Conservation (phyloP, 2,113 vertebrate genomes). For the Lamprotornis superbus region DNA sequence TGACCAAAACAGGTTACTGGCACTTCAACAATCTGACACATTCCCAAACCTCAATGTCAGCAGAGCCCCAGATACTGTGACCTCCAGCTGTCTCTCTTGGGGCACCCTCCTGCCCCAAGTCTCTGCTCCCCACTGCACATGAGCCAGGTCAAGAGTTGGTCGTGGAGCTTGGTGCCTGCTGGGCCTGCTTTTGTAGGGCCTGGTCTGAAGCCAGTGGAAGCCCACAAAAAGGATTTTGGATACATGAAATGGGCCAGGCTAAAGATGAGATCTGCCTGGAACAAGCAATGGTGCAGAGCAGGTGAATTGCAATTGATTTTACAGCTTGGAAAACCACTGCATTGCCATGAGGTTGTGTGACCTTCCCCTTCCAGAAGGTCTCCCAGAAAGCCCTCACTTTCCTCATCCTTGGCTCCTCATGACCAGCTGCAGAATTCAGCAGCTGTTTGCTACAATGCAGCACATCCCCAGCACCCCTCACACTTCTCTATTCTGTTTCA, state of each 20-base stretch:
- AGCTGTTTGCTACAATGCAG: neutral
- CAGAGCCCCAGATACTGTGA: neutral
- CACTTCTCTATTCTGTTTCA: neutral
- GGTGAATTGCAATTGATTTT: neutral
- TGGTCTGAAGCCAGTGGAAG: neutral
- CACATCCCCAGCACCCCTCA: neutral
- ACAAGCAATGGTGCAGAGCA: neutral
- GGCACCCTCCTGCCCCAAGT: neutral
- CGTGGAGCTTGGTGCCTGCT: rapidly evolving
- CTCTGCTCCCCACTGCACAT: neutral
- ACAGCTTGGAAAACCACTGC: neutral
- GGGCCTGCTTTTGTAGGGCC: neutral
- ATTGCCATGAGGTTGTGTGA: neutral
- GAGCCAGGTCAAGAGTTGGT: neutral
- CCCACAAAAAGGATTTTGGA: neutral
- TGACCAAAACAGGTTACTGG: neutral
- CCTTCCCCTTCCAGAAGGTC: neutral
- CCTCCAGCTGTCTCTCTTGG: neutral
- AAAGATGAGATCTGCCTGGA: neutral
- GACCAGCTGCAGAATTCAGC: neutral
- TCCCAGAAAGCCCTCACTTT: neutral
- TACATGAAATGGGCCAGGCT: neutral
- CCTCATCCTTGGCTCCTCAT: neutral
- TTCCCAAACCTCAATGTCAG: neutral
- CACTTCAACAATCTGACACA: neutral